Evolutionary conservation across 2,797 vertebrate genomes (phyloP), one percentile per base, ranked within the genome.

Genomic region (Cetoscarus ocellatus): DNA sequence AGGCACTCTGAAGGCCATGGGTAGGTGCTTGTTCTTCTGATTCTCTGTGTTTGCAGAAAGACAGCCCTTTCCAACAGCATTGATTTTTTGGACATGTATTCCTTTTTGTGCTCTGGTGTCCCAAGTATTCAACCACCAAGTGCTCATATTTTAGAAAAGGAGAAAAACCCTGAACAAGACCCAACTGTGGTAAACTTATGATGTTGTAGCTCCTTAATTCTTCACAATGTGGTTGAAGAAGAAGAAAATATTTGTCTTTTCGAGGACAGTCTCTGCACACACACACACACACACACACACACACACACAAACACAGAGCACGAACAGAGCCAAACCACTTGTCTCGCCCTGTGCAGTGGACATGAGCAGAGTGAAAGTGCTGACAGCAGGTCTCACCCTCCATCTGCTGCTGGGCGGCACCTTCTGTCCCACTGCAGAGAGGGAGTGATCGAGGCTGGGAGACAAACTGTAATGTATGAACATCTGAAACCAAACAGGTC

Each of bases 401-500:
- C 57, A 56, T 82, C 84, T 83, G 80, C 61, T 66, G 10, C 60
- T 40, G 63, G 72, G 50, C 5, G 7, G 73, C 45, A 77, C 48
- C 60, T 57, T 59, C 58, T 42, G 27, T 45, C 7, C 39, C 42
- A 35, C 74, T 45, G 60, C 43, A 43, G 47, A 67, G 48, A 58
- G 45, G 40, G 52, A 65, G 10, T 35, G n/a, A 60, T 58, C 17
- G 42, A 59, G 45, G 61, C 61, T 19, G 40, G 15, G n/a, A 56
- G 50, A 70, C 53, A 60, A 47, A 63, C 39, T 47, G 42, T 60
- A 67, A 84, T 77, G 74, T 61, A 68, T 74, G 52, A 65, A 75
- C 55, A 61, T 13, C 36, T 40, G 55, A 66, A 61, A 89, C 54
- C 52, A 76, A 78, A 65, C 49, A n/a, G 49, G 27, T 68, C 62